phyloP scores from a whole-genome alignment of 2,797 vertebrate species.

The Tapera naevia region DNA sequence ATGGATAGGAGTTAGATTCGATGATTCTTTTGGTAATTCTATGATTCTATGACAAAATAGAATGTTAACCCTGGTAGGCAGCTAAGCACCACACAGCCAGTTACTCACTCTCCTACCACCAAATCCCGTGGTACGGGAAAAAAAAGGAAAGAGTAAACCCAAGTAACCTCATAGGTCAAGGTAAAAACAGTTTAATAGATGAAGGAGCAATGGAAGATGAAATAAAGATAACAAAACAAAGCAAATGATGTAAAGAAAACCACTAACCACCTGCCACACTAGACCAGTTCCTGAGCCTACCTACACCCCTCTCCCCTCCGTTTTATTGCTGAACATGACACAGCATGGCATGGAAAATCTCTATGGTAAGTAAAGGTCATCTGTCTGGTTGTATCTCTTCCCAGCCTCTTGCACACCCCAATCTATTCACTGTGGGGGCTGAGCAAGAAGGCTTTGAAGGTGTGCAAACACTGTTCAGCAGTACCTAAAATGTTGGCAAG shows the following conservation, averaged over 20 bases:
- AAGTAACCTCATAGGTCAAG: neutral
- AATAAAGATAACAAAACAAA: neutral
- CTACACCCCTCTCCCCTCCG: accelerated
- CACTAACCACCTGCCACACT: neutral
- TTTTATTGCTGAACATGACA: neutral
- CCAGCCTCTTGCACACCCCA: neutral
- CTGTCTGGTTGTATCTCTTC: neutral
- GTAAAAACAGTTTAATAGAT: neutral
- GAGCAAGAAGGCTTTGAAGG: neutral
- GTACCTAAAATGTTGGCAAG: neutral
- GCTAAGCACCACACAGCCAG: neutral
- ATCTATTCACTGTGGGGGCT: accelerated
- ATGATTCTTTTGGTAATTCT: too few relatives aligned
- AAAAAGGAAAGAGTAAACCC: neutral
- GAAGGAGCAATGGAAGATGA: neutral
- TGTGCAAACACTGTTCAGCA: neutral
- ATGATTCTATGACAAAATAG: too few relatives aligned
- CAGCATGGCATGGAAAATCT: neutral
- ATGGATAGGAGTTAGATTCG: too few relatives aligned
- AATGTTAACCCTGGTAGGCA: neutral
- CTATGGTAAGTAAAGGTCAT: neutral
- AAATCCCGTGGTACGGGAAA: neutral
- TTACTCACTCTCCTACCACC: too few relatives aligned
- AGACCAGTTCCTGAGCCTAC: neutral
- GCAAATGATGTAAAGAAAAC: neutral